A percentile compares a stretch with the other conserved stretches of the same genome.
Evolutionary conservation across 1,140 invertebrate species (phyloP).

Genomic region (Drosophila funebris): DNA sequence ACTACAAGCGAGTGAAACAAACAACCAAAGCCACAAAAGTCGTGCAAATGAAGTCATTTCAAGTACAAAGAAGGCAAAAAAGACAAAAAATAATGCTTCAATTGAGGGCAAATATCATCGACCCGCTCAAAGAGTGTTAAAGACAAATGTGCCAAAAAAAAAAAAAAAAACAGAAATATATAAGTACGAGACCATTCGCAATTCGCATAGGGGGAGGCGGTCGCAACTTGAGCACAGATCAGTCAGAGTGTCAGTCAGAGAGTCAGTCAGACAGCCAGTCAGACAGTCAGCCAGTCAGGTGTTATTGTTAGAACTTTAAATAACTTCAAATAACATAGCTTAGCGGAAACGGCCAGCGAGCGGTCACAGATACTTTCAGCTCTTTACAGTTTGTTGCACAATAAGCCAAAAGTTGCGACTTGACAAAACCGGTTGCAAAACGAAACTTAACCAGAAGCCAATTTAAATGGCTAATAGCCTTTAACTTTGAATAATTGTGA

Average conservation of each 20-base stretch:
- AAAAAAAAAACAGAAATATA: background rate
- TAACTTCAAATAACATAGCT: background rate
- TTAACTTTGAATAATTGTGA: slow-evolving; percentile 20
- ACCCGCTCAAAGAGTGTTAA: slow-evolving; percentile 21
- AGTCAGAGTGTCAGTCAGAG: background rate
- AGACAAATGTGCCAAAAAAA: slow-evolving; percentile 17
- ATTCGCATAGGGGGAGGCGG: background rate
- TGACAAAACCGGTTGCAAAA: slow-evolving; percentile 23
- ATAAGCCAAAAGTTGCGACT: slow-evolving; percentile 20
- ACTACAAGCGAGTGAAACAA: background rate
- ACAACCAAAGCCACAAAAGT: slow-evolving; percentile 35
- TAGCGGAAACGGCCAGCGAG: slow-evolving; percentile 54
- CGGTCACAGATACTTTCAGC: slow-evolving; percentile 27
- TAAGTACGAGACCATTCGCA: slow-evolving; percentile 8
- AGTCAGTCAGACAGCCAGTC: background rate
- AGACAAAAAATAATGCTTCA: slow-evolving; percentile 25
- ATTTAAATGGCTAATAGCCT: slow-evolving; percentile 18
- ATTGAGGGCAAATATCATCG: slow-evolving; percentile 57
- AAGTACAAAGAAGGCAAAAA: slow-evolving; percentile 30
- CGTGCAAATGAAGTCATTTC: slow-evolving; percentile 78
- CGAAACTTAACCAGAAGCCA: slow-evolving; percentile 24
- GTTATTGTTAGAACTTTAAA: slow-evolving; percentile 26
- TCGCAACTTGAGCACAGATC: background rate
- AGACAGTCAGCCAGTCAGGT: slow-evolving; percentile 9
- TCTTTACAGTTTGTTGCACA: slow-evolving; percentile 53